Conservation (phyloP, 2,797 vertebrate genomes). For the Gambusia yucatana region DNA sequence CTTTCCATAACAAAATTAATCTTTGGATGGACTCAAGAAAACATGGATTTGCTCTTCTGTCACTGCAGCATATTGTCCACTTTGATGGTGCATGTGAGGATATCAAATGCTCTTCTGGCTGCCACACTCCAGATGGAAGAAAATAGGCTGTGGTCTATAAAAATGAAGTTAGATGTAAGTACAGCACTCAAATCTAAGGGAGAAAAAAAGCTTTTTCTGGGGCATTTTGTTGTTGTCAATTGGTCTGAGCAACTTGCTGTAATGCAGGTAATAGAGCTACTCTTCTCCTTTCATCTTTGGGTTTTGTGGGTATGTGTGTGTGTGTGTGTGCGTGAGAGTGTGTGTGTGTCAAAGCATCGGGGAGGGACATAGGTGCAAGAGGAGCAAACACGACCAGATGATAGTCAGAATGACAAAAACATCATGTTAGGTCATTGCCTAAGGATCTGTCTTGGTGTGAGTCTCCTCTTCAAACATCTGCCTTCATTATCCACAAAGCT, state of each 20-base stretch:
- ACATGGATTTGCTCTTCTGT: conserved; percentile 80
- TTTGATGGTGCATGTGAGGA: conserved; percentile 89
- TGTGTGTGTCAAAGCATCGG: conserved; percentile 66
- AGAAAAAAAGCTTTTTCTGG: conserved; percentile 89
- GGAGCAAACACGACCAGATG: conserved; percentile 71
- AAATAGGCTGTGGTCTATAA: conserved; percentile 91
- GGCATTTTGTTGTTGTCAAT: conserved; percentile 93
- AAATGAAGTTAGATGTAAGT: conserved; percentile 94
- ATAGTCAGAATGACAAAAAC: conserved; percentile 56
- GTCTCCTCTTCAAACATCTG: conserved; percentile 43
- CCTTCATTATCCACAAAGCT: conserved; percentile 33
- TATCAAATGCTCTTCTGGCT: conserved; percentile 92
- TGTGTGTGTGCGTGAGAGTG: conserved; percentile 9
- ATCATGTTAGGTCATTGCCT: conserved; percentile 42
- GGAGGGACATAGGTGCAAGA: conserved; percentile 70
- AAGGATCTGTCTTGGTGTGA: conserved; percentile 35
- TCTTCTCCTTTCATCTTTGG: conserved; percentile 94
- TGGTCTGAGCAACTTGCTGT: conserved; percentile 88
- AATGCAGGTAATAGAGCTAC: conserved; percentile 96
- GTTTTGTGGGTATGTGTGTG: conserved; percentile 66
- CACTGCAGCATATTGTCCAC: conserved; percentile 90
- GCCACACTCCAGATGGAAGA: conserved; percentile 89
- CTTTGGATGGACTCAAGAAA: conserved; percentile 87
- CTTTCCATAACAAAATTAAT: conserved; percentile 87
- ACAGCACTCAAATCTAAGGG: conserved; percentile 92